Percentiles rank a stretch among this genome's conserved stretches.
Conservation (phyloP, 2,797 vertebrate genomes). For the Scomberomorus guttatus region DNA sequence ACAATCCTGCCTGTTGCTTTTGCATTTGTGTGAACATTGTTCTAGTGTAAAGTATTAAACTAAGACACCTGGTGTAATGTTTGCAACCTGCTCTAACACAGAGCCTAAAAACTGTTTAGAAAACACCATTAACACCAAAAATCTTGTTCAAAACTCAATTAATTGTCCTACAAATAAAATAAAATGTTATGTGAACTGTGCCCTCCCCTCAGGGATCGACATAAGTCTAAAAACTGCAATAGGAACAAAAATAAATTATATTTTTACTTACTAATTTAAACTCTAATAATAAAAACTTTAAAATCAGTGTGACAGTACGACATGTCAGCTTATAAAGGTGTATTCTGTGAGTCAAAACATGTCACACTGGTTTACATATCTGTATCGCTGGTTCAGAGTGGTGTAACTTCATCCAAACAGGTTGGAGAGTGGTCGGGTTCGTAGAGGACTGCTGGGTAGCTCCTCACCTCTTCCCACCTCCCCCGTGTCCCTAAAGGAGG, state of each 20-base stretch:
- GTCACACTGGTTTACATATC: conserved; percentile 4
- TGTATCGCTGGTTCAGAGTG: conserved; percentile 3
- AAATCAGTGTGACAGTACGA: conserved; percentile 32
- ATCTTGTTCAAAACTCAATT: conserved; percentile 1
- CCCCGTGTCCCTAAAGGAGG: conserved; percentile 88
- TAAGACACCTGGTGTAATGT: background rate
- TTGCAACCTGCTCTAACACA: conserved; percentile 23
- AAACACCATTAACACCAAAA: conserved; percentile 1
- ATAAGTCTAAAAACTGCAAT: conserved; percentile 39
- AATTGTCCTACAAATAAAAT: background rate
- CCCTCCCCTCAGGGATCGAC: conserved; percentile 20
- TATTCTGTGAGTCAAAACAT: conserved; percentile 19
- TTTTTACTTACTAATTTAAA: conserved; percentile 28
- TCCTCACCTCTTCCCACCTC: conserved; percentile 87
- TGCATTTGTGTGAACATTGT: conserved; percentile 11
- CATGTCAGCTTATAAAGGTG: conserved; percentile 54
- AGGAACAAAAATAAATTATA: conserved; percentile 46
- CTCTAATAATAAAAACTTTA: conserved; percentile 27
- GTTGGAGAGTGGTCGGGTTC: conserved; percentile 93
- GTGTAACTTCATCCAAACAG: conserved; percentile 89
- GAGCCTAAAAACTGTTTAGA: background rate
- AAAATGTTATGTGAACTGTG: conserved; percentile 40
- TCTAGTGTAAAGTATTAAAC: conserved; percentile 8
- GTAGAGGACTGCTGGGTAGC: conserved; percentile 86
- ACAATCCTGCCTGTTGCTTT: conserved; percentile 29